These are phyloP conservation scores for Kradibia gibbosae DNA, from an alignment of 1,140 invertebrate genomes.

Conservation along the genomic window DNA sequence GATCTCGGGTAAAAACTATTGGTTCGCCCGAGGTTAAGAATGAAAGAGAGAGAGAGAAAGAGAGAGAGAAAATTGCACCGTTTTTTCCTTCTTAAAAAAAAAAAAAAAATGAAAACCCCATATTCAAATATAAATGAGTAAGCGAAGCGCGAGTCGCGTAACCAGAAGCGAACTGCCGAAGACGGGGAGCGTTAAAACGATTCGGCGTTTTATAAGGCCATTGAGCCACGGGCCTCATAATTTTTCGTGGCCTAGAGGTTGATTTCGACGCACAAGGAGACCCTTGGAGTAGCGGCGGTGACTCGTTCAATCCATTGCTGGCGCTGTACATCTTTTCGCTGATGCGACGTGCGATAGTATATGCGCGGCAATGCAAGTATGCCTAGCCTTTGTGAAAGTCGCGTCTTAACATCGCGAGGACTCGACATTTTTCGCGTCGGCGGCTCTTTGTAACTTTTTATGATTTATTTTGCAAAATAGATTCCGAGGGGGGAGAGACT, in stretches of 20 bases:
- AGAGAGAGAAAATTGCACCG: too few species aligned
- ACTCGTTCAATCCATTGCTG: not conserved
- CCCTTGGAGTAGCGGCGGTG: not conserved
- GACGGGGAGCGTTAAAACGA: too few species aligned
- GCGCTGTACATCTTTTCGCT: slow-evolving; percentile 1
- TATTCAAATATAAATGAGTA: too few species aligned
- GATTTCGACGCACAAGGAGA: not conserved
- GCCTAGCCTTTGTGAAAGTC: slow-evolving; percentile 23
- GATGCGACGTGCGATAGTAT: slow-evolving; percentile 6
- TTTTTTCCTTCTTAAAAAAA: too few species aligned
- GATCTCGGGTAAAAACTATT: not conserved
- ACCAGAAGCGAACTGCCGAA: too few species aligned
- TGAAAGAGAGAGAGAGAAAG: too few species aligned
- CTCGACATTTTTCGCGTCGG: slow-evolving; percentile 28
- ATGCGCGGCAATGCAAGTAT: not conserved
- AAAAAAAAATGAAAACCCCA: too few species aligned
- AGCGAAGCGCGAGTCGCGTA: too few species aligned
- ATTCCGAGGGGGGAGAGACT: slow-evolving; percentile 5
- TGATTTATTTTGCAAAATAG: slow-evolving; percentile 43
- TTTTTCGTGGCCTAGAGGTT: not conserved
- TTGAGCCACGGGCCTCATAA: too few species aligned
- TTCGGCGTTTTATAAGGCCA: too few species aligned
- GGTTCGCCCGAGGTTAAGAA: too few species aligned
- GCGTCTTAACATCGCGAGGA: slow-evolving; percentile 7
- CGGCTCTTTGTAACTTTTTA: slow-evolving; percentile 40